These are phyloP conservation scores for Halichoerus grypus DNA, from an alignment of 2,113 vertebrate species.

Conservation along the genomic window DNA sequence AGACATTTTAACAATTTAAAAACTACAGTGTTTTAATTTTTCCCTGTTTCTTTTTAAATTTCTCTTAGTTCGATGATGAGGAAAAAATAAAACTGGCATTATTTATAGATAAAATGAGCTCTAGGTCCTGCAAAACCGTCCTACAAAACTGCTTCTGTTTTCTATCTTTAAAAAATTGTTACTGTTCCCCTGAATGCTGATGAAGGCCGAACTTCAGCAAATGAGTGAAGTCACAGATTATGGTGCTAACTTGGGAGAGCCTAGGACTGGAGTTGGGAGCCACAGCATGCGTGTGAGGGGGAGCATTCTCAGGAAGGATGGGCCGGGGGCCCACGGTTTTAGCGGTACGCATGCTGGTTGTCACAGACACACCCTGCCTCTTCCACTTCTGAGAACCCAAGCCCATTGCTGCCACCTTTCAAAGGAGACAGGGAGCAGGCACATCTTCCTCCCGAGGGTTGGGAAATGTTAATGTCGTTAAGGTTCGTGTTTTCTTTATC, in stretches of 20 bases:
- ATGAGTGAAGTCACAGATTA: background rate
- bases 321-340: background rate
- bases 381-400: fast-evolving
- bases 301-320: background rate
- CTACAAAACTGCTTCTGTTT: background rate
- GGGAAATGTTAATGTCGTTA: background rate
- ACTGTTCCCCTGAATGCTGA: fast-evolving
- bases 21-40: background rate
- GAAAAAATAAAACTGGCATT: background rate
- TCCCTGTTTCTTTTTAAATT: background rate
- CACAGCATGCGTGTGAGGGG: fast-evolving
- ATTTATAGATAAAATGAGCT: background rate
- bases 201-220: background rate
- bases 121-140: background rate
- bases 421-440: background rate
- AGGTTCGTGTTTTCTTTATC: background rate
- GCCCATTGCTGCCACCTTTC: background rate
- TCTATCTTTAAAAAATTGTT: background rate
- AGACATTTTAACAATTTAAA: background rate
- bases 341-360: fast-evolving
- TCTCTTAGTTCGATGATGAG: background rate
- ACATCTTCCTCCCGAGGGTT: background rate
- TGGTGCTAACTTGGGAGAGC: no score
- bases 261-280: background rate
- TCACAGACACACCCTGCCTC: background rate